phyloP scores from a whole-genome alignment of 2,797 vertebrate species.

The Scolopax bukidnonensis region DNA sequence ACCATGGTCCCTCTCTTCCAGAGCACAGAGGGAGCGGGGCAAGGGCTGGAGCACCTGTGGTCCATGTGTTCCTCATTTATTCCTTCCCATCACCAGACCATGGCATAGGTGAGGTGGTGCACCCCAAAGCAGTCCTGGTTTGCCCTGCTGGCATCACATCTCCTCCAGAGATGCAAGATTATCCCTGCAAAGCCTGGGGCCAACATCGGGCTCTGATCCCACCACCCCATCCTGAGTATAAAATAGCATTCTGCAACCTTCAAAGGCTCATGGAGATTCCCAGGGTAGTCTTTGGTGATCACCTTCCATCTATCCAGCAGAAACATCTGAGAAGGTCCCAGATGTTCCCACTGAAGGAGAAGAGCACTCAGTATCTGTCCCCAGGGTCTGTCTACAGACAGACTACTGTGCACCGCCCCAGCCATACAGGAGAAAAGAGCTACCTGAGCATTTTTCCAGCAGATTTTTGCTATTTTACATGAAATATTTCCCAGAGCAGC shows the following conservation, averaged over 20 bases:
- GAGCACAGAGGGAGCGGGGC: background rate
- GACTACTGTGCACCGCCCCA: rapidly evolving
- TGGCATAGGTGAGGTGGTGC: background rate
- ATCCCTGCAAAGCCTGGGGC: background rate
- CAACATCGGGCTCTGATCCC: background rate
- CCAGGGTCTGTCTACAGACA: background rate
- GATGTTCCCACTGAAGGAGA: background rate
- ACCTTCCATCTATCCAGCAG: background rate
- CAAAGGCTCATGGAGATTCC: background rate
- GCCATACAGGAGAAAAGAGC: background rate
- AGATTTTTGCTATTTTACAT: background rate
- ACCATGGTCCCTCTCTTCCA: background rate
- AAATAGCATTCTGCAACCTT: background rate
- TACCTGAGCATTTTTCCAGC: background rate
- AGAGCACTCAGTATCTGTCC: background rate
- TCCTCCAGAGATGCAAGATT: background rate
- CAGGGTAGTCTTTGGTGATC: background rate
- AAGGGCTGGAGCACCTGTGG: background rate
- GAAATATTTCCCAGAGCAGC: background rate
- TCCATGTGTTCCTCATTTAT: background rate
- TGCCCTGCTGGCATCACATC: background rate
- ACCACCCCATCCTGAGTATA: background rate
- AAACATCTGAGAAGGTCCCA: background rate
- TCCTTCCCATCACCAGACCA: background rate
- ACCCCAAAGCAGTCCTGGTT: background rate